These are phyloP conservation scores for Actinostola sp. DNA, from an alignment of 92 coral and sea anemone genomes.

Conservation along the genomic window DNA sequence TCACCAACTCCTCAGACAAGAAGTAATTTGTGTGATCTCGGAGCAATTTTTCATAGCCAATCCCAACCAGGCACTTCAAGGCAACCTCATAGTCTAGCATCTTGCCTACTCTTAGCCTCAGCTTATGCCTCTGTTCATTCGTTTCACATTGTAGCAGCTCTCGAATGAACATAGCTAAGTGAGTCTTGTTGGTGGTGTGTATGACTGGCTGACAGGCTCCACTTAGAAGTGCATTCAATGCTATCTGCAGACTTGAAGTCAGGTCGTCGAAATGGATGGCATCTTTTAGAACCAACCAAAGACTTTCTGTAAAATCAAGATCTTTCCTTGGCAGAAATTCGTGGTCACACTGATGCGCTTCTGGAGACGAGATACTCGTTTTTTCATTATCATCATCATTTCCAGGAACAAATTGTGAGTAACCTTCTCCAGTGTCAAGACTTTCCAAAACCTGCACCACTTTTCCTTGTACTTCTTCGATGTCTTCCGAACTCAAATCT, in stretches of 20 bases:
- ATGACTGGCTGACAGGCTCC: conserved; percentile 86
- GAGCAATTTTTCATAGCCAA: conserved; percentile 83
- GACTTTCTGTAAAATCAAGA: conserved; percentile 86
- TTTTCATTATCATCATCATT: conserved; percentile 45
- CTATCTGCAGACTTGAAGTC: conserved; percentile 53
- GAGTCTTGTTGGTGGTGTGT: conserved; percentile 77
- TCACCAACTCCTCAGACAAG: conserved; percentile 82
- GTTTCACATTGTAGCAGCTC: conserved; percentile 79
- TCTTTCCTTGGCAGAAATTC: conserved; percentile 78
- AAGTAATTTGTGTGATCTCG: conserved; percentile 86
- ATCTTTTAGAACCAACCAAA: conserved; percentile 91
- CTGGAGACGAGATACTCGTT: conserved; percentile 51
- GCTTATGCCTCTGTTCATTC: conserved; percentile 55
- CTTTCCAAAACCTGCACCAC: conserved; percentile 76
- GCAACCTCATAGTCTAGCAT: conserved; percentile 53
- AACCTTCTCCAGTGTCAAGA: conserved; percentile 57
- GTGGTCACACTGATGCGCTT: conserved; percentile 56
- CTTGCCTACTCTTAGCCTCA: conserved; percentile 46
- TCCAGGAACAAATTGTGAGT: conserved; percentile 37
- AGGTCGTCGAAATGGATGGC: conserved; percentile 69
- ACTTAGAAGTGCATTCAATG: conserved; percentile 64
- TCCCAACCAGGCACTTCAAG: conserved; percentile 71
- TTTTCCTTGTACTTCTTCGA: conserved; percentile 43
- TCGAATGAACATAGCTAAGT: conserved; percentile 76
- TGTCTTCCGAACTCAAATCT: conserved; percentile 27